phyloP scores from a whole-genome alignment of 2,113 vertebrate species.

The Conger conger region DNA sequence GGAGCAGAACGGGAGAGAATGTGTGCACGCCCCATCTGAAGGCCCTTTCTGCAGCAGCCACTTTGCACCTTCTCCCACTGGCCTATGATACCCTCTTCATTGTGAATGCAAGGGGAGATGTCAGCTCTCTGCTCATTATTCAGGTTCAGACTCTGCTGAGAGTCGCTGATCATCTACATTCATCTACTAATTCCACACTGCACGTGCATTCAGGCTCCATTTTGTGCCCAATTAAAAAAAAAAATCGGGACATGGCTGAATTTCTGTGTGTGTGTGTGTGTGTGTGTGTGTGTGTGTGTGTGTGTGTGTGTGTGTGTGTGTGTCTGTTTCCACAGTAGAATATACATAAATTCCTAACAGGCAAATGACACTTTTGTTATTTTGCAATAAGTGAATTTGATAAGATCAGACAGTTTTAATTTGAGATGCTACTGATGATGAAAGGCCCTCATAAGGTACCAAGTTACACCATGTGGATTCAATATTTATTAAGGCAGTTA shows the following conservation, averaged over 20 bases:
- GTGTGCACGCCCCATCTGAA: slow-evolving; percentile 6
- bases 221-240: background rate
- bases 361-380: background rate
- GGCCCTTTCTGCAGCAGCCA: background rate
- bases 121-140: slow-evolving; percentile 20
- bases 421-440: slow-evolving; percentile 13
- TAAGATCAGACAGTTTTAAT: slow-evolving; percentile 22
- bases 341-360: background rate
- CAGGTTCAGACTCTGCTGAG: slow-evolving; percentile 13
- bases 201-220: background rate
- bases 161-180: background rate
- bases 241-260: background rate
- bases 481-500: background rate
- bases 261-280: background rate
- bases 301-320: background rate
- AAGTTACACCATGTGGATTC: background rate
- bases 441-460: background rate
- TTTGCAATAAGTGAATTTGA: background rate
- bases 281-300: background rate
- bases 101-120: background rate
- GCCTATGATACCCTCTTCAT: background rate
- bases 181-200: slow-evolving; percentile 14
- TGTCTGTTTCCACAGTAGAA: background rate
- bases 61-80: background rate
- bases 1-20: background rate